These are phyloP conservation scores for Eledona agricola DNA, from an alignment of 2,888 invertebrate species.

Conservation along the genomic window DNA sequence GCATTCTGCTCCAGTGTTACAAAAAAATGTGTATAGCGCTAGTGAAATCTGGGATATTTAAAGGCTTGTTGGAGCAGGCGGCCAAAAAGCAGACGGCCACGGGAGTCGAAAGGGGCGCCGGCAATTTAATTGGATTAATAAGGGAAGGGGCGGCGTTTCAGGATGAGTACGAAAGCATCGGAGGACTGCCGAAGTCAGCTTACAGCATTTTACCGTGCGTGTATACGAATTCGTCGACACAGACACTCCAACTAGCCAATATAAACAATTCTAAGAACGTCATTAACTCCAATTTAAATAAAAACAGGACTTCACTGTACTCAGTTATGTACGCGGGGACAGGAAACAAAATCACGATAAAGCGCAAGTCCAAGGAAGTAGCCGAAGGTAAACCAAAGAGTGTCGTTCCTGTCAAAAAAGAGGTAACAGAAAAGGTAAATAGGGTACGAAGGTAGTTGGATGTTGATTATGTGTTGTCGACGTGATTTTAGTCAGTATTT, in stretches of 20 bases:
- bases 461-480: constrained; percentile 5
- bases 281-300: constrained; percentile 45
- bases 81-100: constrained; percentile 65
- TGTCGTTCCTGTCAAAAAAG: constrained; percentile 42
- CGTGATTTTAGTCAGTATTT: constrained; percentile 59
- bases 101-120: constrained; percentile 65
- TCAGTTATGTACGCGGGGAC: constrained; percentile 83
- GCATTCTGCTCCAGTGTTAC: constrained; percentile 86
- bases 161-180: constrained; percentile 78
- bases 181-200: constrained; percentile 77
- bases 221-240: constrained; percentile 71
- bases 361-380: constrained; percentile 71
- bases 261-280: constrained; percentile 42
- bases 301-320: constrained; percentile 71
- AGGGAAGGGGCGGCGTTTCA: constrained; percentile 82
- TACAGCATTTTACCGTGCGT: constrained; percentile 80
- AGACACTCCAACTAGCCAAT: constrained; percentile 58
- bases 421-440: constrained; percentile 33
- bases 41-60: constrained; percentile 76
- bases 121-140: constrained; percentile 77
- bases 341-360: constrained; percentile 85
- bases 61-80: constrained; percentile 65
- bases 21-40: constrained; percentile 88
- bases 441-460: not conserved
- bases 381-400: constrained; percentile 64